Evolutionary conservation across 2,888 invertebrate genomes (phyloP).

Genomic region (Zele albiditarsus): DNA sequence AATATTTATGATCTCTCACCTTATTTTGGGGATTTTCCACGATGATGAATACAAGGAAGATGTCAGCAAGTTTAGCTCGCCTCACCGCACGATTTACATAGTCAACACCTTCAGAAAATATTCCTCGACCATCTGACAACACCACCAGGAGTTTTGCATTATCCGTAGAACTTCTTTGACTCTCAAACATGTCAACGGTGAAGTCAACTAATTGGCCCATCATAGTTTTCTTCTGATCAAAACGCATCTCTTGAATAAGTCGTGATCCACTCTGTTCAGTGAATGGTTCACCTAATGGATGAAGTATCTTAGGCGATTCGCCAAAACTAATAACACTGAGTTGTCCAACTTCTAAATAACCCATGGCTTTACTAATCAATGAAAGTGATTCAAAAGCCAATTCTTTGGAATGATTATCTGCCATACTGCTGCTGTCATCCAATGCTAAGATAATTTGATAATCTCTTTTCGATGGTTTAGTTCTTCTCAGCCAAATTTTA

Average conservation of each 20-base stretch:
- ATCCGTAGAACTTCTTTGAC: constrained; percentile 75
- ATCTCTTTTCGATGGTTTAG: constrained; percentile 94
- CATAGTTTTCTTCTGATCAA: constrained; percentile 92
- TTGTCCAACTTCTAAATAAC: constrained; percentile 94
- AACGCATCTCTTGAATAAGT: constrained; percentile 86
- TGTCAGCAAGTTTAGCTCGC: constrained; percentile 84
- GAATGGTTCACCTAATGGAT: constrained; percentile 89
- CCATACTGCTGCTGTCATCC: constrained; percentile 95
- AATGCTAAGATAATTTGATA: constrained; percentile 97
- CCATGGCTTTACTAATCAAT: constrained; percentile 89
- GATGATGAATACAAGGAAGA: constrained; percentile 96
- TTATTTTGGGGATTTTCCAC: constrained; percentile 95
- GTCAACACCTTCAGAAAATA: constrained; percentile 90
- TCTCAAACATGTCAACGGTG: constrained; percentile 80
- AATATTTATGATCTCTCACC: constrained; percentile 73
- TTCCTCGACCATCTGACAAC: constrained; percentile 95
- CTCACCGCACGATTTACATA: constrained; percentile 86
- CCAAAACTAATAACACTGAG: constrained; percentile 94
- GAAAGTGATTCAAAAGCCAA: constrained; percentile 96
- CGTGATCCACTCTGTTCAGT: constrained; percentile 89
- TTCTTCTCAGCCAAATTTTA: constrained; percentile 97
- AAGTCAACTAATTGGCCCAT: constrained; percentile 88
- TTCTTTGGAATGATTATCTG: constrained; percentile 91
- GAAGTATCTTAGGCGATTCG: constrained; percentile 88
- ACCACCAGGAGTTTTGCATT: constrained; percentile 91